Evolutionary conservation across 2,797 vertebrate genomes (phyloP), one percentile per base, ranked within the genome.

Genomic region (Brotula barbata): DNA sequence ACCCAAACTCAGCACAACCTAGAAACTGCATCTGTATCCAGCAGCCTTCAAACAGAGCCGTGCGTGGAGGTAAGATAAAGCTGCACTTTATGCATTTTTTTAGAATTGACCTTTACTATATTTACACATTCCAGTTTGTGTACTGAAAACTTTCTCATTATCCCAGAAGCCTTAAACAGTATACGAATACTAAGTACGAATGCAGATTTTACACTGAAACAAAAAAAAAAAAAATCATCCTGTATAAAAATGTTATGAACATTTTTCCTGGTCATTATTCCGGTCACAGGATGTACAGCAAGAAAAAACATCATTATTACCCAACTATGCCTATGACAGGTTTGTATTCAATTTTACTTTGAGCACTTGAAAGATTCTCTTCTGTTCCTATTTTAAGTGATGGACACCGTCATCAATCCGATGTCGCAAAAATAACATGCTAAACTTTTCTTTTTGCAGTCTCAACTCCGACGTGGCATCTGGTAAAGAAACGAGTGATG

Each of bases 401-500:
- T 22, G 14, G n/a, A 56, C 43, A 49, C 21, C 45, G 19, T 54
- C 15, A 45, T 17, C 16, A 42, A 5, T 13, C 1, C 1, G 11
- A 11, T n/a, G 22, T 11, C 0, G 42, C 48, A 1, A 42, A 28
- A 10, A 12, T 12, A 17, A 5, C 45, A 1, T 53, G 64, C 67
- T 19, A 1, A 51, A 7, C n/a, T n/a, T 47, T 55, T 57, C 19
- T 41, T 49, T 19, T 17, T 33, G 45, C 37, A 94, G 92, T 57
- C 73, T 94, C 71, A 94, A 91, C 74, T 94, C 95, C 16, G 97
- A 98, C 40, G 84, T 92, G 45, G 85, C 94, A 15, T 98, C 95
- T 0, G 93, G 95, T 41, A 97, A 94, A 85, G 97, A 99, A 81
- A 93, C 95, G 85, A 98, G 94, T 45, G 97, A 99, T 23, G 92